phyloP scores from a whole-genome alignment of 2,888 invertebrate species.

The Anoncus sp. region DNA sequence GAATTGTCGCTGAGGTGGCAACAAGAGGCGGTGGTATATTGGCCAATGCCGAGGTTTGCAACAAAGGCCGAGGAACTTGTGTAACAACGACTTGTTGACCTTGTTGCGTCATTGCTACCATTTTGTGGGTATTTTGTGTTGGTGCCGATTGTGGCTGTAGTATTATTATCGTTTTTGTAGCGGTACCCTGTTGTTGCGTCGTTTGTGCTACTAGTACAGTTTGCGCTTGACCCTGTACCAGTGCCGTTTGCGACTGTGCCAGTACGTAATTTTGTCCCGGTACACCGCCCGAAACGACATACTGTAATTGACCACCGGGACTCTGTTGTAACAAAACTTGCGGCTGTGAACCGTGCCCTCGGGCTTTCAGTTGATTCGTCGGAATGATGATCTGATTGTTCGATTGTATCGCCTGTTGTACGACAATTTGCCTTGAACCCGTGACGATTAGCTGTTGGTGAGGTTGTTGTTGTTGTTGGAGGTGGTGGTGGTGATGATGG shows the following conservation, averaged over 20 bases:
- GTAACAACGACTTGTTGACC: conserved; percentile 88
- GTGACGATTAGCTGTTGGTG: conserved; percentile 80
- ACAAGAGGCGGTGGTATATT: conserved; percentile 83
- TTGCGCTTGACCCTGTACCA: conserved; percentile 86
- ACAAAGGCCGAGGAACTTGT: conserved; percentile 85
- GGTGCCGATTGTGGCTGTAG: conserved; percentile 86
- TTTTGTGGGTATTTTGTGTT: conserved; percentile 83
- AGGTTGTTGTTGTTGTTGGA: conserved; percentile 76
- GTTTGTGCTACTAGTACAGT: conserved; percentile 88
- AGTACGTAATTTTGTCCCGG: conserved; percentile 88
- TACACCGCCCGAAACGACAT: conserved; percentile 84
- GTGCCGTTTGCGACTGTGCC: conserved; percentile 87
- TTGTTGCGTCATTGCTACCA: conserved; percentile 88
- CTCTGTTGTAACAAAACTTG: conserved; percentile 80
- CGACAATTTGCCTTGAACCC: conserved; percentile 85
- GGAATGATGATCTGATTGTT: conserved; percentile 80
- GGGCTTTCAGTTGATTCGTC: conserved; percentile 74
- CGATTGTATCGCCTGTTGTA: conserved; percentile 80
- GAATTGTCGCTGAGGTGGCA: conserved; percentile 80
- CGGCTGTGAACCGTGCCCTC: conserved; percentile 75
- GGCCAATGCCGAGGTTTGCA: conserved; percentile 84
- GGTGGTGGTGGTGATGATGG: conserved; percentile 74
- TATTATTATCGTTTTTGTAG: conserved; percentile 89
- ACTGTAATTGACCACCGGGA: conserved; percentile 84
- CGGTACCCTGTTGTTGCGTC: conserved; percentile 87